Evolutionary conservation across 2,113 vertebrate species (phyloP), one percentile per base, ranked within the genome.

Genomic region (Campylorhamphus procurvoides): DNA sequence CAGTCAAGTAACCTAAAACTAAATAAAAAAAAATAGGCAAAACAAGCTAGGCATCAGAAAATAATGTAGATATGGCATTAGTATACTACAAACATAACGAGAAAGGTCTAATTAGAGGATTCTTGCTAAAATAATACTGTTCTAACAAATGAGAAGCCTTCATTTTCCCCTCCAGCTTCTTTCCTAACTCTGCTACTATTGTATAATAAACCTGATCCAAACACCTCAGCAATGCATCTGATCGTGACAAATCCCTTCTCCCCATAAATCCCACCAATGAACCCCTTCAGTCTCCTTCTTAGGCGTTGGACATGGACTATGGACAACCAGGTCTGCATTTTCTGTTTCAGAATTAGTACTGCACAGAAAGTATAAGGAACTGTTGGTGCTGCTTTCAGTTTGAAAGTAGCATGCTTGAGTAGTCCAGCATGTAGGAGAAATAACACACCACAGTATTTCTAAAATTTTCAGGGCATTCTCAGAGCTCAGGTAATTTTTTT

Each of bases 191-290:
- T 74, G 46, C 7, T 75, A 12, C 10, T 59, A 2, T 46, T 77
- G 6, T 37, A 4, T 31, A 67, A 56, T 17, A 77, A 64, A 10
- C 1, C 19, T 27, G 14, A 37, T 37, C 11, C 12, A 87, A 71
- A 75, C 2, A 3, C 14, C 12, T 27, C 29, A 62, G 10, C 7
- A 91, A 17, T 27, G 13, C 9, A 29, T 56, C 44, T 50, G 18
- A 52, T n/a, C 12, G 13, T 56, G 59, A 18, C 18, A 77, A 44
- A 42, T 2, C 2, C 0, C 5, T 71, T 42, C 47, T 69, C 6
- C 19, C 5, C 1, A 1, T 11, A 66, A 42, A 46, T 31, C 11
- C 18, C 23, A 47, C 6, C 16, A 20, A 50, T 0, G 0, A 77
- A 47, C 11, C 4, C 50, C 29, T 74, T 74, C 31, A 71, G 14